Conservation (phyloP, 1,140 invertebrate species). For the Bombus affinis region DNA sequence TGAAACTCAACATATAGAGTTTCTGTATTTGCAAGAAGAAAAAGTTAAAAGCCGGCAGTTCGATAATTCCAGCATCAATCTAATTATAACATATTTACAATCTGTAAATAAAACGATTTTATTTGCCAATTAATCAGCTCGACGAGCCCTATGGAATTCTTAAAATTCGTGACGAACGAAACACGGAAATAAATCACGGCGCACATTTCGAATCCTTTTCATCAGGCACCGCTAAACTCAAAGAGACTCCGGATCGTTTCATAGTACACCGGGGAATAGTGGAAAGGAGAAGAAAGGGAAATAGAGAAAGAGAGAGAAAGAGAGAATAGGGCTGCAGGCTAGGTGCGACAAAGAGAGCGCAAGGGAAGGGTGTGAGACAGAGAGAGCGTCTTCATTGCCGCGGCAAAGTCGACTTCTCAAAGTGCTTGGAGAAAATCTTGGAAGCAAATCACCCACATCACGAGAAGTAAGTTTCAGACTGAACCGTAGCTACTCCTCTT, state of each 20-base stretch:
- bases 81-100: not conserved
- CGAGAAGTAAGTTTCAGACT: slow-evolving; percentile 62
- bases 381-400: slow-evolving; percentile 41
- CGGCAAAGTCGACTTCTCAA: slow-evolving; percentile 60
- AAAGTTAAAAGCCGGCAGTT: not conserved
- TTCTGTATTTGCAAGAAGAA: not conserved
- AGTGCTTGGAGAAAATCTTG: slow-evolving; percentile 67
- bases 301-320: not conserved
- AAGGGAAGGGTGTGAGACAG: not conserved
- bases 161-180: not conserved
- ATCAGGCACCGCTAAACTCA: slow-evolving; percentile 34
- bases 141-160: too few species aligned
- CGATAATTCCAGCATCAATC: not conserved
- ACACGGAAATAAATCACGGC: not conserved
- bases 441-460: slow-evolving; percentile 70
- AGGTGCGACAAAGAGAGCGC: not conserved
- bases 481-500: slow-evolving; percentile 42
- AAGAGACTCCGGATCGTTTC: slow-evolving; percentile 23
- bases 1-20: too few species aligned
- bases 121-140: not conserved
- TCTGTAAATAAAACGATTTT: not conserved
- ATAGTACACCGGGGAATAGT: slow-evolving; percentile 1
- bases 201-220: slow-evolving; percentile 1
- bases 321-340: not conserved
- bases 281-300: not conserved